Evolutionary conservation across 2,888 invertebrate species (phyloP), one percentile per base, ranked within the genome.

Genomic region (Petrophora chlorosata): DNA sequence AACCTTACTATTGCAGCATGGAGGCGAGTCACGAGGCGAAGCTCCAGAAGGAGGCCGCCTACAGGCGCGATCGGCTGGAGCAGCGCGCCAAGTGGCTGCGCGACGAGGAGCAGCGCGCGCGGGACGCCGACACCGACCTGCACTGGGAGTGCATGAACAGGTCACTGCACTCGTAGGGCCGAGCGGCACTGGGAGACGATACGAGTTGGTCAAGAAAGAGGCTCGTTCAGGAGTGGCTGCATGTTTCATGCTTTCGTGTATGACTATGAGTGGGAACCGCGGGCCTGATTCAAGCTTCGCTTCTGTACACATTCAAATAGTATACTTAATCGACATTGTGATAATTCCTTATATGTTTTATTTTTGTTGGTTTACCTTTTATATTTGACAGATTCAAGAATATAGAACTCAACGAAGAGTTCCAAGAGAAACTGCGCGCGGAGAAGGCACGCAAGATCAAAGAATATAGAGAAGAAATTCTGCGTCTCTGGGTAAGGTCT

Each of bases 111-210:
- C 69, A 61, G 39, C 64, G 79, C 0, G 48, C 74, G 47, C 77
- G 73, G 46, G 75, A 84, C 32, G 61, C 77, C 48, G 63, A 81
- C 52, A 91, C 91, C 55, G 62, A 76, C 59, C 70, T 79, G 23
- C 90, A 90, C 65, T 92, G 92, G 92, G 90, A 91, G 49, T 78
- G 92, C 62, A 76, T 92, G 73, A 92, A 92, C 67, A 82, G 86
- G 88, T 82, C 9, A 29, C 16, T 10, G 3, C 9, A 25, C 25
- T 25, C 2, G 3, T 10, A 25, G n/a, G n/a, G n/a, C n/a, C n/a
- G n/a, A n/a, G n/a, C n/a, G n/a, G n/a, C n/a, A n/a, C n/a, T n/a
- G n/a, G n/a, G n/a, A n/a, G n/a, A n/a, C n/a, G n/a, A n/a, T n/a
- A n/a, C n/a, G n/a, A n/a, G n/a, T n/a, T n/a, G n/a, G n/a, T n/a